Percentiles rank a stretch among this genome's conserved stretches.
Conservation (phyloP, 2,113 vertebrate genomes). For the Peromyscus polionotus region DNA sequence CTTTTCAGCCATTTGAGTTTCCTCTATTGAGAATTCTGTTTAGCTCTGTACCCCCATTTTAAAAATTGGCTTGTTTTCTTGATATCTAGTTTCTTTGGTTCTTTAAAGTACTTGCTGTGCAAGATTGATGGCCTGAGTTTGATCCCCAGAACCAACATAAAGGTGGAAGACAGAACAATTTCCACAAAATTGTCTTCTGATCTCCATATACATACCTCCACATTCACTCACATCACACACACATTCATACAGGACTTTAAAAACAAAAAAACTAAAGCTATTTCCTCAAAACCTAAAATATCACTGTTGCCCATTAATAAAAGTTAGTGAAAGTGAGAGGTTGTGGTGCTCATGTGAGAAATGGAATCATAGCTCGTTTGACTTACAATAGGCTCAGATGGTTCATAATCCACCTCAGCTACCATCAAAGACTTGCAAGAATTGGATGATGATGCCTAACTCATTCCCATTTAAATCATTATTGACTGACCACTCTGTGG, state of each 20-base stretch:
- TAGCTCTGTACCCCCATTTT: neutral
- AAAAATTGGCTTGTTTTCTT: neutral
- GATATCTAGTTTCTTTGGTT: neutral
- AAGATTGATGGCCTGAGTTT: neutral
- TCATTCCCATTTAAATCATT: neutral
- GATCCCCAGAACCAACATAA: neutral
- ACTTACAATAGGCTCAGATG: neutral
- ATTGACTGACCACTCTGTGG: neutral
- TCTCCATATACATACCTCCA: neutral
- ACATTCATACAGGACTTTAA: neutral
- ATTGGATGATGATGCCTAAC: neutral
- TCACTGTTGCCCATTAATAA: neutral
- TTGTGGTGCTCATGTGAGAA: neutral
- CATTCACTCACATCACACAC: neutral
- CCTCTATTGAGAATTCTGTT: neutral
- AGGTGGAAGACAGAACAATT: neutral
- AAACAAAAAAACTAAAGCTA: neutral
- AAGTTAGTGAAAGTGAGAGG: neutral
- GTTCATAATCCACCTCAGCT: neutral
- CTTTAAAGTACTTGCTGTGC: neutral
- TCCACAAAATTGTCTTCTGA: neutral
- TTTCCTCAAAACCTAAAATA: neutral
- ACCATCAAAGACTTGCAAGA: neutral
- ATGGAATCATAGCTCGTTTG: neutral
- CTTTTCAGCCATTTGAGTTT: neutral